Evolutionary conservation across 2,888 invertebrate species (phyloP).

Genomic region (Lasioglossum villosulum): DNA sequence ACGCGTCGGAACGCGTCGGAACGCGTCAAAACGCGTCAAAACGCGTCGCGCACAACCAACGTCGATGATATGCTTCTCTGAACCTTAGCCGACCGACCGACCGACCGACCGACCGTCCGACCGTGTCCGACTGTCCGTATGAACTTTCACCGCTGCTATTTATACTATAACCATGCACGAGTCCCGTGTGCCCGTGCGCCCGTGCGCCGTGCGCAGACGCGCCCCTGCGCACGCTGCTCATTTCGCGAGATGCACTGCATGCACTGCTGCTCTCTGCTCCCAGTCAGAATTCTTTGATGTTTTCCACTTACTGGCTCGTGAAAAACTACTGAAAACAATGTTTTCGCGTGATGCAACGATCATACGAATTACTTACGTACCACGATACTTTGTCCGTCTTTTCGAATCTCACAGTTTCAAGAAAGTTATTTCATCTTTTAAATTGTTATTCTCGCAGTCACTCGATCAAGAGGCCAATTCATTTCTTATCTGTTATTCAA

Average conservation of each 20-base stretch:
- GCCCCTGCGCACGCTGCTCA: neutral
- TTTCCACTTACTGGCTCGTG: neutral
- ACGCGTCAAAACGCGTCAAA: too few relatives aligned
- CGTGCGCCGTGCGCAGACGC: constrained; percentile 4
- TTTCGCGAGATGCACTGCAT: neutral
- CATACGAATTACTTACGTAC: neutral
- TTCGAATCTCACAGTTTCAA: neutral
- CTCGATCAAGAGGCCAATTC: neutral
- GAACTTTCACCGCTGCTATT: constrained; percentile 70
- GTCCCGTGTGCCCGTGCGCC: neutral
- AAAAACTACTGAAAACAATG: neutral
- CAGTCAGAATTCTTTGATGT: neutral
- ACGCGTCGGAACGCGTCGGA: too few relatives aligned
- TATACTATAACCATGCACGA: constrained; percentile 59
- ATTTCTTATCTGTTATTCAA: constrained; percentile 1
- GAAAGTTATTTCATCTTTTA: neutral
- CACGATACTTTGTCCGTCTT: neutral
- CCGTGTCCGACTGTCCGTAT: constrained; percentile 62
- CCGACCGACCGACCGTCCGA: too few relatives aligned
- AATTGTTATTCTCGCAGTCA: neutral
- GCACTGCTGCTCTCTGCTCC: too few relatives aligned
- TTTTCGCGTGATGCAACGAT: neutral
- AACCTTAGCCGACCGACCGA: constrained; percentile 52
- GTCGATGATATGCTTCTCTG: constrained; percentile 36
- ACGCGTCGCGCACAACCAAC: neutral